Conservation (phyloP, 2,888 invertebrate genomes). For the Yponomeuta sedellus region DNA sequence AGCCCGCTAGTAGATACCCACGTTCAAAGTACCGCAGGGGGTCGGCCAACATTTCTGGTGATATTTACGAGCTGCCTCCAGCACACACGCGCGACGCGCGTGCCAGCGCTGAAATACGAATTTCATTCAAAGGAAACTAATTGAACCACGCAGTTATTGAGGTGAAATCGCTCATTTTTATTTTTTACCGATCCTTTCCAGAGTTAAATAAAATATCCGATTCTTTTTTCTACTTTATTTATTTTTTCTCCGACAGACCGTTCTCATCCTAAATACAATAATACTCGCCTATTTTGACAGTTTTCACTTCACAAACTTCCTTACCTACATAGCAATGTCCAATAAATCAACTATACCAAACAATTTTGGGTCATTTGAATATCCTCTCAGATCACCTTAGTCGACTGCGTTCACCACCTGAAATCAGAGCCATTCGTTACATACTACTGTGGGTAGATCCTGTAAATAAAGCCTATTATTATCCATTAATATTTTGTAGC, state of each 20-base stretch:
- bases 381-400: neutral
- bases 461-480: neutral
- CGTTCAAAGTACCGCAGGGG: neutral
- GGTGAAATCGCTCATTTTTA: slow-evolving; percentile 2
- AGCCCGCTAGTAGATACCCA: neutral
- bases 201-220: neutral
- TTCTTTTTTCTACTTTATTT: neutral
- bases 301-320: neutral
- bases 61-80: slow-evolving; percentile 5
- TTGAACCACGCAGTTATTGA: slow-evolving; percentile 6
- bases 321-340: neutral
- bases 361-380: neutral
- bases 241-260: neutral
- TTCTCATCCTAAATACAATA: neutral
- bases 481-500: neutral
- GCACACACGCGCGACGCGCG: slow-evolving; percentile 6
- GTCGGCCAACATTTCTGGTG: neutral
- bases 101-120: slow-evolving; percentile 8
- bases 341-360: slow-evolving; percentile 6
- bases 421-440: neutral
- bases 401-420: neutral
- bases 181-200: neutral
- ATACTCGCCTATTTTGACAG: slow-evolving; percentile 8
- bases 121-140: slow-evolving; percentile 10
- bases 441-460: neutral